phyloP scores from a whole-genome alignment of 2,797 vertebrate species.

The Crax fasciolata region DNA sequence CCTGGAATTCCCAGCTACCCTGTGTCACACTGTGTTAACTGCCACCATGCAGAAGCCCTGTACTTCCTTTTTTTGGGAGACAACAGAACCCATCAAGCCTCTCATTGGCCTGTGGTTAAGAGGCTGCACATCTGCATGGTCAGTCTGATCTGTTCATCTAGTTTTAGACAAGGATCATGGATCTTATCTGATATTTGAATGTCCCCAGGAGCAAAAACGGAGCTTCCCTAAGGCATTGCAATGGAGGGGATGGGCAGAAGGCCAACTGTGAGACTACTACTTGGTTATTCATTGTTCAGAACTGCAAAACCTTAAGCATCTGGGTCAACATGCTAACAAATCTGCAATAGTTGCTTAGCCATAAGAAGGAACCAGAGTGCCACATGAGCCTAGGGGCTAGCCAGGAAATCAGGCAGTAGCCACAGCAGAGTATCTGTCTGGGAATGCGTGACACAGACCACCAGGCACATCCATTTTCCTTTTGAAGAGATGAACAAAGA shows the following conservation, averaged over 20 bases:
- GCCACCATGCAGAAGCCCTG: neutral
- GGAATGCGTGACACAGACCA: neutral
- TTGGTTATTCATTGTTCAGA: neutral
- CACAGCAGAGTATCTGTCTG: neutral
- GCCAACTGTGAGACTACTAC: rapidly evolving
- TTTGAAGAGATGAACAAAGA: neutral
- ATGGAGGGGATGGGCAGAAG: neutral
- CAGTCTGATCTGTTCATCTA: neutral
- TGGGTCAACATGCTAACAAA: neutral
- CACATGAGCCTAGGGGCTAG: neutral
- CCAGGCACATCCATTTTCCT: neutral
- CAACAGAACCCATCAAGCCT: neutral
- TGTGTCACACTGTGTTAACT: neutral
- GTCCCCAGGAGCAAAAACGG: neutral
- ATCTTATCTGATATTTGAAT: neutral
- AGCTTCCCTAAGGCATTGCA: neutral
- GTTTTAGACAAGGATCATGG: neutral
- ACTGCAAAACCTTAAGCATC: neutral
- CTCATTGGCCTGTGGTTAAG: neutral
- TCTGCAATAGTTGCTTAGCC: neutral
- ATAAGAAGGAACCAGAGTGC: neutral
- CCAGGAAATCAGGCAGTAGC: neutral
- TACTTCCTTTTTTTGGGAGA: neutral
- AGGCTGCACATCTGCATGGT: neutral
- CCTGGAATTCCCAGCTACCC: neutral